A percentile compares a stretch with the other conserved stretches of the same genome.
These are phyloP conservation scores for Characodon lateralis DNA, from an alignment of 2,797 vertebrate genomes.

Conservation along the genomic window DNA sequence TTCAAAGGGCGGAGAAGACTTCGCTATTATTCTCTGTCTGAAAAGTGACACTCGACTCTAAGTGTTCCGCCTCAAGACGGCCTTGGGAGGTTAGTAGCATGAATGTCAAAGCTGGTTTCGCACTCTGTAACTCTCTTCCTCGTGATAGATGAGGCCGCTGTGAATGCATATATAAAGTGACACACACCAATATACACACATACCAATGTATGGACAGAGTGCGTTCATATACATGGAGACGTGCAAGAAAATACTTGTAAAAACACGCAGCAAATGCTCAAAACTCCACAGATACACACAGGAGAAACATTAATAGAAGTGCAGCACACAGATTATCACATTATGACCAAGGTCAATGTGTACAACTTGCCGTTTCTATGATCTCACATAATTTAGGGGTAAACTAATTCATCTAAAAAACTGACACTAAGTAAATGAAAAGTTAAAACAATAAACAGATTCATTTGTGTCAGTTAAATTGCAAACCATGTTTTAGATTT, in stretches of 20 bases:
- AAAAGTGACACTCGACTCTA: constrained; percentile 66
- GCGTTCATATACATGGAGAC: constrained; percentile 18
- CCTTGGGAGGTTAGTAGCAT: constrained; percentile 73
- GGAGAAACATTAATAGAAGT: not conserved
- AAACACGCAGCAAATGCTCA: not conserved
- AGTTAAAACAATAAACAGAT: not conserved
- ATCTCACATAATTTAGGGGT: constrained; percentile 12
- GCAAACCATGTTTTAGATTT: not conserved
- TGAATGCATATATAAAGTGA: constrained; percentile 4
- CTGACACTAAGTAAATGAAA: not conserved
- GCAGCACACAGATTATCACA: constrained; percentile 20
- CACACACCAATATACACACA: constrained; percentile 6
- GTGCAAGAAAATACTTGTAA: not conserved
- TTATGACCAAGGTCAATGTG: constrained; percentile 34
- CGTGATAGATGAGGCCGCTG: constrained; percentile 58
- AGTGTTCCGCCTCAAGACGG: constrained; percentile 67
- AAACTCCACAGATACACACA: not conserved
- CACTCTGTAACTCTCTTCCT: constrained; percentile 68
- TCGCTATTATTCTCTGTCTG: constrained; percentile 72
- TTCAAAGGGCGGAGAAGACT: constrained; percentile 59
- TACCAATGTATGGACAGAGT: not conserved
- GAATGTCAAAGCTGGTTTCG: constrained; percentile 79
- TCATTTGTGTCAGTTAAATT: not conserved
- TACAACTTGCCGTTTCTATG: constrained; percentile 1
- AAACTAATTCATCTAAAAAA: not conserved